These are phyloP conservation scores for Dimorphilus gyrociliatus DNA, from an alignment of 2,888 invertebrate genomes.

Conservation along the genomic window DNA sequence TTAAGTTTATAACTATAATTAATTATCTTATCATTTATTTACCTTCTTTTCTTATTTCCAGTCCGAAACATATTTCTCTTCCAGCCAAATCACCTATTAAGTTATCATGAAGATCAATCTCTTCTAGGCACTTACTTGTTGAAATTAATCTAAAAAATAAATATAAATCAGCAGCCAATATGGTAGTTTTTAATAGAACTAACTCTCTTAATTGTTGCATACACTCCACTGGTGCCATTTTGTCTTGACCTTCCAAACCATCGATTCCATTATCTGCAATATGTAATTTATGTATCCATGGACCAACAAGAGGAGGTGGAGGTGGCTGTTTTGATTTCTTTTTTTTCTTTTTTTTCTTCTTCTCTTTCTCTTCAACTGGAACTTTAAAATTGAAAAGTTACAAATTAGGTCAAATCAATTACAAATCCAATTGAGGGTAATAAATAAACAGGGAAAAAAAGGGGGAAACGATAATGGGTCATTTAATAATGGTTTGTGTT, in stretches of 20 bases:
- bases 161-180: too few relatives aligned
- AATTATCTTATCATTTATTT: slow-evolving; percentile 1
- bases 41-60: slow-evolving; percentile 31
- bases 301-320: slow-evolving; percentile 29
- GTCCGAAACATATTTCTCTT: slow-evolving; percentile 23
- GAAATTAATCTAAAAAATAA: slow-evolving; percentile 21
- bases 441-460: too few relatives aligned
- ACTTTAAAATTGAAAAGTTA: too few relatives aligned
- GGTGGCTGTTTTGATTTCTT: slow-evolving; percentile 28
- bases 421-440: too few relatives aligned
- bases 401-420: too few relatives aligned
- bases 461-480: too few relatives aligned
- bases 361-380: slow-evolving; percentile 13
- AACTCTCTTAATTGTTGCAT: slow-evolving; percentile 28
- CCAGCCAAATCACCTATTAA: slow-evolving; percentile 34
- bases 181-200: slow-evolving; percentile 8
- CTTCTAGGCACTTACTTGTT: slow-evolving; percentile 25
- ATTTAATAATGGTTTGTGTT: too few relatives aligned
- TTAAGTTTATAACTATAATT: slow-evolving; percentile 1
- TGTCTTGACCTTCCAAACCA: slow-evolving; percentile 18
- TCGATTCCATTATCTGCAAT: slow-evolving; percentile 37
- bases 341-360: slow-evolving; percentile 16
- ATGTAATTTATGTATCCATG: slow-evolving; percentile 32
- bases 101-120: slow-evolving; percentile 33
- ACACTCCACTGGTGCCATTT: slow-evolving; percentile 26